A percentile compares a stretch with the other conserved stretches of the same genome.
Conservation (phyloP, 2,888 invertebrate genomes). For the Autographa pulchrina region DNA sequence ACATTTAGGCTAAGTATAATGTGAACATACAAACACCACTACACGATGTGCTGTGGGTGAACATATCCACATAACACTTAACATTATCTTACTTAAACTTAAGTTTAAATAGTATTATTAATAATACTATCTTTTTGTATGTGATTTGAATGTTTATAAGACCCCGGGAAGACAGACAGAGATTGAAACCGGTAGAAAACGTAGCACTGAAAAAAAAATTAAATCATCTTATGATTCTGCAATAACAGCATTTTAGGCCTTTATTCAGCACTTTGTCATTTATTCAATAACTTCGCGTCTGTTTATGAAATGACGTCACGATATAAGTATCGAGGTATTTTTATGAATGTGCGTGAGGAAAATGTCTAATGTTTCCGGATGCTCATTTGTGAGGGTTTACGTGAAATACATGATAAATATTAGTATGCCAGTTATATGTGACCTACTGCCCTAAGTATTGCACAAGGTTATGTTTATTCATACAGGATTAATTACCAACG, state of each 20-base stretch:
- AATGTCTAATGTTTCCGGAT: neutral
- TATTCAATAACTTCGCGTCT: neutral
- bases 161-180: too few species aligned
- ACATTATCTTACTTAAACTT: too few species aligned
- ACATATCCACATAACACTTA: too few species aligned
- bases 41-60: too few species aligned
- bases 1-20: too few species aligned
- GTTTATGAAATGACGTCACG: constrained; percentile 1
- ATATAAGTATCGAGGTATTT: constrained; percentile 1
- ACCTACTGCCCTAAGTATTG: neutral
- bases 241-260: neutral
- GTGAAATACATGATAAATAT: neutral
- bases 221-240: neutral
- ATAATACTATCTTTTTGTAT: too few species aligned
- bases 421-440: neutral
- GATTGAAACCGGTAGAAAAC: too few species aligned
- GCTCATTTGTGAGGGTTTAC: neutral
- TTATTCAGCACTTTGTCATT: neutral
- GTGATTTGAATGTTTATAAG: too few species aligned
- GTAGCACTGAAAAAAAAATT: too few species aligned
- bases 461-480: neutral
- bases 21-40: too few species aligned
- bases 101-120: too few species aligned
- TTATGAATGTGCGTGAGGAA: constrained; percentile 2
- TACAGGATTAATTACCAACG: neutral